Evolutionary conservation across 2,113 vertebrate genomes (phyloP).

Genomic region (Trichomycterus rosablanca): DNA sequence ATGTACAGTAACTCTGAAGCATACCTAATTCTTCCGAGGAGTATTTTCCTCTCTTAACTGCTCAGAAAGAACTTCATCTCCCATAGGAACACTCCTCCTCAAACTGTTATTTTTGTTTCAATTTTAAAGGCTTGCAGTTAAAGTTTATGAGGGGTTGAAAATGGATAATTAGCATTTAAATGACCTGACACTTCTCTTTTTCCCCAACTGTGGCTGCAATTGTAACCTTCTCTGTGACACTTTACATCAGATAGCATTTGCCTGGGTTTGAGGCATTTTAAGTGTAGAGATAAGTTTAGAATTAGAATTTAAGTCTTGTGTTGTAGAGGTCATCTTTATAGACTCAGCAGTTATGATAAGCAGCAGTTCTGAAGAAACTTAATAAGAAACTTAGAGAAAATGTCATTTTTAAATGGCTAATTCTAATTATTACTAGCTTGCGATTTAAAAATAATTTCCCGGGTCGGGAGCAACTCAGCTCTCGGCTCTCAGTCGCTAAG

Average conservation of each 20-base stretch:
- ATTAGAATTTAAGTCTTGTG: slow-evolving; percentile 22
- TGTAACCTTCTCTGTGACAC: slow-evolving; percentile 38
- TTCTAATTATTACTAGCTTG: too few relatives aligned
- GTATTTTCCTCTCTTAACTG: slow-evolving; percentile 20
- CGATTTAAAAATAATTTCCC: too few relatives aligned
- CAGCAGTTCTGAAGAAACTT: too few relatives aligned
- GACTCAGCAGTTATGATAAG: too few relatives aligned
- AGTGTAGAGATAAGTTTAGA: neutral
- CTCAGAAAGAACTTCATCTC: slow-evolving; percentile 27
- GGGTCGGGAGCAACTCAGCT: too few relatives aligned
- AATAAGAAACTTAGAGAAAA: too few relatives aligned
- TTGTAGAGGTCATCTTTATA: slow-evolving; percentile 25
- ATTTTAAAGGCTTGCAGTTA: slow-evolving; percentile 45
- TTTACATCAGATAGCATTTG: slow-evolving; percentile 26
- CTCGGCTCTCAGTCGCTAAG: too few relatives aligned
- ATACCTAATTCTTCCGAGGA: slow-evolving; percentile 23
- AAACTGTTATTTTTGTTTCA: slow-evolving; percentile 49
- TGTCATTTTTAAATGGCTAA: too few relatives aligned
- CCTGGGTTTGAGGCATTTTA: slow-evolving; percentile 13
- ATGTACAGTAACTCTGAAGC: slow-evolving; percentile 22
- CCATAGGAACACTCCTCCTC: slow-evolving; percentile 39
- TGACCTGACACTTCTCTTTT: slow-evolving; percentile 38
- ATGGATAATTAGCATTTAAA: slow-evolving; percentile 54
- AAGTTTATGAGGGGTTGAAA: slow-evolving; percentile 53
- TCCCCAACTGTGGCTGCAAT: slow-evolving; percentile 11